These are phyloP conservation scores for Campoletis sonorensis DNA, from an alignment of 1,140 invertebrate species.

Conservation along the genomic window DNA sequence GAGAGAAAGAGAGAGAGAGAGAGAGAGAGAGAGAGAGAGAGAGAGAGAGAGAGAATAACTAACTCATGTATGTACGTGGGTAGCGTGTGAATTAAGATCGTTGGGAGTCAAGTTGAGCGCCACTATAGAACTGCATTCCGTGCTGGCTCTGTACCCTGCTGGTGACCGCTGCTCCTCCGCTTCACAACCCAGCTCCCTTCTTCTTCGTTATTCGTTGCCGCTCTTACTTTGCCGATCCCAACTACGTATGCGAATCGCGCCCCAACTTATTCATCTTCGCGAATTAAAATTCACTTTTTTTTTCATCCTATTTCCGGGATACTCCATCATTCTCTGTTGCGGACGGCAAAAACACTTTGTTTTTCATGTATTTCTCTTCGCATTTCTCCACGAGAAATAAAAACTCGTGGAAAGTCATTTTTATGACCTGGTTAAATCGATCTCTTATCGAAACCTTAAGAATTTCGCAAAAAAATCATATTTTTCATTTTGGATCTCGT, in stretches of 20 bases:
- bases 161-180: conserved; percentile 26
- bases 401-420: too few species aligned
- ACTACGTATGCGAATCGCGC: neutral
- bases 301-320: neutral
- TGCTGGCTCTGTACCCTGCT: conserved; percentile 56
- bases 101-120: conserved; percentile 72
- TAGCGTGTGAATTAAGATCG: conserved; percentile 71
- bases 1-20: neutral
- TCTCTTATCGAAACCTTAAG: too few species aligned
- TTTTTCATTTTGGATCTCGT: too few species aligned
- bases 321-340: neutral
- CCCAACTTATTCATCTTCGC: neutral
- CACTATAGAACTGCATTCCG: conserved; percentile 76
- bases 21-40: neutral
- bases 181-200: conserved; percentile 6
- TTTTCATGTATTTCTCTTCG: too few species aligned
- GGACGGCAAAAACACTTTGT: too few species aligned
- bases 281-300: neutral
- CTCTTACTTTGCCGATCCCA: neutral
- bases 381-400: too few species aligned
- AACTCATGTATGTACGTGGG: neutral
- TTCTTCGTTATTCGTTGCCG: neutral
- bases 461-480: too few species aligned
- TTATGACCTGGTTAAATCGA: too few species aligned
- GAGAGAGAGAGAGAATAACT: conserved; percentile 50